These are phyloP conservation scores for Drosophila pruinosa DNA, from an alignment of 1,140 invertebrate genomes.

Conservation along the genomic window DNA sequence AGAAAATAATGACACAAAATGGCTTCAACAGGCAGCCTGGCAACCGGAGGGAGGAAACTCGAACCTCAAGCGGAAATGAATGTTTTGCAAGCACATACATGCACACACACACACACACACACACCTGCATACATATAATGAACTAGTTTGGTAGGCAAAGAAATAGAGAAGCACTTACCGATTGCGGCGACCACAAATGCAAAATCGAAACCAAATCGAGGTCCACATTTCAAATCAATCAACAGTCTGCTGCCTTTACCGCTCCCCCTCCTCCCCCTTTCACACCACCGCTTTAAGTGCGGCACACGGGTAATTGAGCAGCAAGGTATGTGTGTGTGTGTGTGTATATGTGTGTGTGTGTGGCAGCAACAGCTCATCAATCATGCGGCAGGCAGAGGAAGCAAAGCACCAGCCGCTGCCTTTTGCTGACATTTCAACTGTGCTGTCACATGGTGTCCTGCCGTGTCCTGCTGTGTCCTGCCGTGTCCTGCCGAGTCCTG, in stretches of 20 bases:
- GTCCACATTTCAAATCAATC: slow-evolving; percentile 32
- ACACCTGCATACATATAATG: slow-evolving; percentile 63
- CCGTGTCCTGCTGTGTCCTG: not conserved
- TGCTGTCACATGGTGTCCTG: slow-evolving; percentile 25
- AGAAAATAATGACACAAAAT: slow-evolving; percentile 77
- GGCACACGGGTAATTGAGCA: slow-evolving; percentile 11
- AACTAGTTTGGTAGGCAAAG: slow-evolving; percentile 55
- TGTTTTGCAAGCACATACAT: slow-evolving; percentile 40
- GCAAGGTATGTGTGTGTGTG: not conserved
- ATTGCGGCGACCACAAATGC: slow-evolving; percentile 13
- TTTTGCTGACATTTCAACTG: slow-evolving; percentile 39
- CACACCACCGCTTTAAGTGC: slow-evolving; percentile 10
- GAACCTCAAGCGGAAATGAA: slow-evolving; percentile 62
- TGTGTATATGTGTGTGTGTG: not conserved
- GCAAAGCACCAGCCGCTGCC: not conserved
- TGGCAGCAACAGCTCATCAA: slow-evolving; percentile 25
- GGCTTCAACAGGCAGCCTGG: slow-evolving; percentile 41
- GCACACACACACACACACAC: not conserved
- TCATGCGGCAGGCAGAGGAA: slow-evolving; percentile 13
- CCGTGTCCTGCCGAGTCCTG: not conserved
- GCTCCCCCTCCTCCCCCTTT: not conserved
- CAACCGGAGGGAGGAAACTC: not conserved
- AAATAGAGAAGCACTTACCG: slow-evolving; percentile 57
- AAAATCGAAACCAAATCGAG: slow-evolving; percentile 15
- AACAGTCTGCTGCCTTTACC: not conserved